A percentile compares a stretch with the other conserved stretches of the same genome.
These are phyloP conservation scores for Ciconia boyciana DNA, from an alignment of 2,113 vertebrate species.

Conservation along the genomic window DNA sequence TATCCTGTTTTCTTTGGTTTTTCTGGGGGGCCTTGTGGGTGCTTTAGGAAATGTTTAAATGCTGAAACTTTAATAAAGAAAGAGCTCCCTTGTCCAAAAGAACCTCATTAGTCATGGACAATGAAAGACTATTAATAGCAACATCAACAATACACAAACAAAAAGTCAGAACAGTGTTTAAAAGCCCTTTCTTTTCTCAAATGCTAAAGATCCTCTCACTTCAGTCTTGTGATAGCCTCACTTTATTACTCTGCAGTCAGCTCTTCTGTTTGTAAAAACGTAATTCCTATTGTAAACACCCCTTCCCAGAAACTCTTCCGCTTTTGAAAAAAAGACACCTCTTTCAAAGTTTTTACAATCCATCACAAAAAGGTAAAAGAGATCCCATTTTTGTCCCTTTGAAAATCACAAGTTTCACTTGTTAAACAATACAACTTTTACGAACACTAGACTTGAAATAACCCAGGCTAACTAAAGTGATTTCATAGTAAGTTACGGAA, in stretches of 20 bases:
- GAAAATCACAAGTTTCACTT: neutral
- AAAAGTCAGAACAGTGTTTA: neutral
- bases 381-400: neutral
- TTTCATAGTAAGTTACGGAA: neutral
- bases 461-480: neutral
- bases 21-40: slow-evolving; percentile 1
- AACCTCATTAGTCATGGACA: slow-evolving; percentile 44
- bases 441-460: neutral
- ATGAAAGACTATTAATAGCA: slow-evolving; percentile 46
- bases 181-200: neutral
- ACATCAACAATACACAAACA: slow-evolving; percentile 23
- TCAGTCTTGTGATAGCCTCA: neutral
- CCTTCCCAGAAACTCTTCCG: neutral
- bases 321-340: neutral
- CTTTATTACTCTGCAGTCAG: neutral
- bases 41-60: slow-evolving; percentile 32
- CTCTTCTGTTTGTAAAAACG: neutral
- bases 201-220: neutral
- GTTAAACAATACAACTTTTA: neutral
- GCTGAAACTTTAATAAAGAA: slow-evolving; percentile 17
- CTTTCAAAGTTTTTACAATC: neutral
- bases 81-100: slow-evolving; percentile 1
- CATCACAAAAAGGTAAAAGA: neutral
- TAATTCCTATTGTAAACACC: neutral
- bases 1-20: slow-evolving; percentile 51